These are phyloP conservation scores for Thysanoteuthis rhombus DNA, from an alignment of 2,888 invertebrate species.

Conservation along the genomic window DNA sequence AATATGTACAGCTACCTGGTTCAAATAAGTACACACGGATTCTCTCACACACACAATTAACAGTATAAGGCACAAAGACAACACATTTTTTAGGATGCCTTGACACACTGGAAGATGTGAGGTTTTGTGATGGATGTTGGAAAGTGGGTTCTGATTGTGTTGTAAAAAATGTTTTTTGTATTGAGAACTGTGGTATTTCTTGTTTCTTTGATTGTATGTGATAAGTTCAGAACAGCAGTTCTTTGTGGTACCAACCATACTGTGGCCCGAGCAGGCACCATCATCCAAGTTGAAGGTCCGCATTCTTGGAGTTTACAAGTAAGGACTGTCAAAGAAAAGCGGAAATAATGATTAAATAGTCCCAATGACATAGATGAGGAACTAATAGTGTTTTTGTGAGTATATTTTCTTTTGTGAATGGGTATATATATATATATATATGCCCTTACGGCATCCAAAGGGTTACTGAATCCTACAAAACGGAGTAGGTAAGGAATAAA, in stretches of 20 bases:
- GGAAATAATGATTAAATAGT: background rate
- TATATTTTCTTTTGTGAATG: background rate
- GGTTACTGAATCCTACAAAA: background rate
- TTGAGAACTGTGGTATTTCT: background rate
- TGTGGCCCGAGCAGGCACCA: background rate
- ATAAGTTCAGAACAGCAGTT: background rate
- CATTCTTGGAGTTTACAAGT: background rate
- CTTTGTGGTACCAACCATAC: background rate
- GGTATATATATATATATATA: background rate
- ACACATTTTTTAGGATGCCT: background rate
- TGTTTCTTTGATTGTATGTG: background rate
- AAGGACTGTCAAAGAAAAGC: background rate
- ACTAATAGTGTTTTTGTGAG: background rate
- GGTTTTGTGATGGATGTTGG: background rate
- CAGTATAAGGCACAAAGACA: conserved; percentile 17
- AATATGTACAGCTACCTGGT: conserved; percentile 23
- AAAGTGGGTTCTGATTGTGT: background rate
- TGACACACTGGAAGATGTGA: background rate
- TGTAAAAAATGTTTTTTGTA: background rate
- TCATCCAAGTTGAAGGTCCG: background rate
- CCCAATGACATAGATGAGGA: background rate
- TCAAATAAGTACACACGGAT: conserved; percentile 16
- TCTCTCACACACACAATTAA: conserved; percentile 16
- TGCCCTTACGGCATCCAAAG: background rate
- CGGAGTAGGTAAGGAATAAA: background rate